Conservation (phyloP, 53 echinoderm and acorn worm species). For the Henricia sp. region DNA sequence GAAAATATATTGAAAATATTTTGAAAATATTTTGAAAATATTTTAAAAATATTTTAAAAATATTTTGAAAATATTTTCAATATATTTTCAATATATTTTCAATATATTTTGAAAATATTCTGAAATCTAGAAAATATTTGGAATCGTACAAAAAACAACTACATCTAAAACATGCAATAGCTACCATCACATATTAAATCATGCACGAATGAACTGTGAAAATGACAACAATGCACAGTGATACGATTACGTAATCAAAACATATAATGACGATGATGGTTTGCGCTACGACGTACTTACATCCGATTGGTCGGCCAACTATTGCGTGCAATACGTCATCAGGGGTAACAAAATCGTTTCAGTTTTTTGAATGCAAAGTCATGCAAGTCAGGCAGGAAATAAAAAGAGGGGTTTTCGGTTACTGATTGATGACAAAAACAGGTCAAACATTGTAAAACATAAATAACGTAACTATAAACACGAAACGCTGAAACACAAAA, state of each 20-base stretch:
- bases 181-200: not conserved
- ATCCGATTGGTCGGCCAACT: conserved; percentile 74
- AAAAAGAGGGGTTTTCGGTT: conserved; percentile 51
- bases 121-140: not conserved
- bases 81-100: too few relatives aligned
- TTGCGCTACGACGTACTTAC: conserved; percentile 67
- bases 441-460: not conserved
- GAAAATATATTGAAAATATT: too few relatives aligned
- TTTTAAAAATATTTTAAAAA: too few relatives aligned
- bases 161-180: conserved; percentile 33
- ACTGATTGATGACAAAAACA: too few relatives aligned
- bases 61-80: too few relatives aligned
- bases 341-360: conserved; percentile 61
- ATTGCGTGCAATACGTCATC: conserved; percentile 74
- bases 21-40: too few relatives aligned
- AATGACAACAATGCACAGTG: not conserved
- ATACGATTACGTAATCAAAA: not conserved
- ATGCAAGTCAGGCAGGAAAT: conserved; percentile 61
- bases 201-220: not conserved
- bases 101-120: not conserved
- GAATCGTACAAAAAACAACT: not conserved
- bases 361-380: conserved; percentile 48
- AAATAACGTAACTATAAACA: not conserved
- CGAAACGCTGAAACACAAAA: too few relatives aligned
- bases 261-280: conserved; percentile 15